Base-by-base conservation (phyloP, 2,888 invertebrate species). In the Cantharis flavilabris region DNA sequence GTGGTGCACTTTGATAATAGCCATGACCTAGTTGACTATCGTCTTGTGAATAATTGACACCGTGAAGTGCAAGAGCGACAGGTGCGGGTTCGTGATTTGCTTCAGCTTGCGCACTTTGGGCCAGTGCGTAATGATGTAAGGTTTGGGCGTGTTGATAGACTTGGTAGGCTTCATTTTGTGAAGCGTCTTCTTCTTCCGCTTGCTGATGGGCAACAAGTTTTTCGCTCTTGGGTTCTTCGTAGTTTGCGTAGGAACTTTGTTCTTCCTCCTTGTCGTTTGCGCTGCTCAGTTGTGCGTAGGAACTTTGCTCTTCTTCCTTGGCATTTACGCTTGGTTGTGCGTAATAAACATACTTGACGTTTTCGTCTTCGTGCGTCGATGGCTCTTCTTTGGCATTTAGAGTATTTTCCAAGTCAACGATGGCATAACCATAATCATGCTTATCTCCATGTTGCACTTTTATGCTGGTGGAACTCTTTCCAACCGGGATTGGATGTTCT, bases 401-500 rank as follows among this genome's bases (percentile, higher is more conserved):
- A 18, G 11, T 62, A 63, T 73, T 70, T 16, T 73, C n/a, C 9
- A 70, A 16, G 62, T 76, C 76, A 9, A 65, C 73, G 14, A 75
- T 77, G 9, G 84, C 85, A 70, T 84, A 85, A 23, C 85, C 85
- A 65, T 80, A 83, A 75, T 85, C 83, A 77, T 86, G 83, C 75
- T 85, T 84, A 26, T 76, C 83, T 7, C 85, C 85, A 62, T 86
- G 85, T 65, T 86, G 85, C 9, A 85, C 79, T 77, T 86, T 82
- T 11, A 85, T 74, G 63, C 83, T 82, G 20, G 84, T 81, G 7
- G 82, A 80, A 65, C 83, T 85, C 70, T 92, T 92, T 71, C 93
- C 93, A 82, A 92, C 90, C 84, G 92, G 91, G 73, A 93, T 87
- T 3, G 93, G 93, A 83, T 93, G 92, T 83, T 93, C 90, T 3